Conservation (phyloP, 2,888 invertebrate genomes). For the Mylabris sibirica region DNA sequence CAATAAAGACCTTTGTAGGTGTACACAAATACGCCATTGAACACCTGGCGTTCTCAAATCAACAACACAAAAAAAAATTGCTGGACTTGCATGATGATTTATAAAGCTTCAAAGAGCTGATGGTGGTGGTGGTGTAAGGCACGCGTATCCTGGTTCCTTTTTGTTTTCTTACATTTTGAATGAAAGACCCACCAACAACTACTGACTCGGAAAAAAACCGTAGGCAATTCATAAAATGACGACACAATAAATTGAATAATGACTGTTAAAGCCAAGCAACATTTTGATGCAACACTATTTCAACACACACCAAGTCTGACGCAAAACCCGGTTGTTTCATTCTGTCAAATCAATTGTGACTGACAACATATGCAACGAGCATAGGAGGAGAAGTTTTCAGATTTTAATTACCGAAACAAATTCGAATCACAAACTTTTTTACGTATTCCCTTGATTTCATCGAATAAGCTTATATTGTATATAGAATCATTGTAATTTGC, state of each 20-base stretch:
- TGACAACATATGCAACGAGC: background rate
- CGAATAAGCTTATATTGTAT: no score
- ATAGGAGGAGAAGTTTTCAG: background rate
- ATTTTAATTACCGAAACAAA: background rate
- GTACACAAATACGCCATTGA: constrained; percentile 29
- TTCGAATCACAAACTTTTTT: background rate
- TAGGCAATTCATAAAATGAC: constrained; percentile 20
- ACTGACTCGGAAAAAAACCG: constrained; percentile 11
- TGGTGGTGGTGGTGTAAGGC: background rate
- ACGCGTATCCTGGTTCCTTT: constrained; percentile 22
- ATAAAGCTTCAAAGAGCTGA: constrained; percentile 12
- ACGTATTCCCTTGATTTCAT: no score
- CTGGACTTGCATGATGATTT: constrained; percentile 21
- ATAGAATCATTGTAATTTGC: background rate
- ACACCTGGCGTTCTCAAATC: constrained; percentile 44
- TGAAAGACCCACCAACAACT: no score
- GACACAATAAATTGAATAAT: constrained; percentile 49
- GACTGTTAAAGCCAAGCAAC: constrained; percentile 35
- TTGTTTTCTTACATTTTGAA: background rate
- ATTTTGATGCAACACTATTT: constrained; percentile 38
- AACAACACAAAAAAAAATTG: constrained; percentile 18
- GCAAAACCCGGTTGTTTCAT: constrained; percentile 33
- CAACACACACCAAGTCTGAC: constrained; percentile 35
- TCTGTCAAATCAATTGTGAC: constrained; percentile 19
- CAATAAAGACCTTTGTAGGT: constrained; percentile 45